A percentile compares a stretch with the other conserved stretches of the same genome.
These are phyloP conservation scores for Lasioglossum zephyrum DNA, from an alignment of 2,888 invertebrate species.

Conservation along the genomic window DNA sequence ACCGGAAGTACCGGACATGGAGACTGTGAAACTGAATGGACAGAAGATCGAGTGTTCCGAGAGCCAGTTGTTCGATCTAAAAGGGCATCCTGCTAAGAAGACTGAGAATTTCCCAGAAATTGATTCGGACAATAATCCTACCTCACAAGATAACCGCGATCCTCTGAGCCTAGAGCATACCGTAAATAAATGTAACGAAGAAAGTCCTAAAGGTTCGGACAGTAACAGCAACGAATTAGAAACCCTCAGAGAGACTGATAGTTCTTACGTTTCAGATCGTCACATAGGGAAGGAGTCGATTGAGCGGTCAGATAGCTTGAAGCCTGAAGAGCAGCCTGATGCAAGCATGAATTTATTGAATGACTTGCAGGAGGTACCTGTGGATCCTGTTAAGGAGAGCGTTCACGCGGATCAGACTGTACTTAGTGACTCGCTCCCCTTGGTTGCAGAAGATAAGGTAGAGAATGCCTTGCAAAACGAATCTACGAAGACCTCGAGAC, in stretches of 20 bases:
- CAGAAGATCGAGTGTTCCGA: background rate
- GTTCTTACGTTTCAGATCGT: background rate
- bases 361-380: background rate
- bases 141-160: constrained; percentile 9
- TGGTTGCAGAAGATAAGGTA: background rate
- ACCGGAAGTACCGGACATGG: background rate
- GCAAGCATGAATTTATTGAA: background rate
- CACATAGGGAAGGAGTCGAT: background rate
- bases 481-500: background rate
- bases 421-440: background rate
- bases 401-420: background rate
- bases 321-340: background rate
- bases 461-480: background rate
- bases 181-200: constrained; percentile 41
- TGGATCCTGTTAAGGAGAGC: background rate
- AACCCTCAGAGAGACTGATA: constrained; percentile 19
- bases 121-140: background rate
- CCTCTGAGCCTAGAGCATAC: constrained; percentile 50
- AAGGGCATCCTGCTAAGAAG: background rate
- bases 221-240: background rate
- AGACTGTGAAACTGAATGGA: background rate
- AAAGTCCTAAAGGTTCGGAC: constrained; percentile 22
- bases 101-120: background rate
- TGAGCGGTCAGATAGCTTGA: background rate
- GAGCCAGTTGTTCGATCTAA: background rate